Conservation (phyloP, 2,113 vertebrate genomes). For the Lynx canadensis region DNA sequence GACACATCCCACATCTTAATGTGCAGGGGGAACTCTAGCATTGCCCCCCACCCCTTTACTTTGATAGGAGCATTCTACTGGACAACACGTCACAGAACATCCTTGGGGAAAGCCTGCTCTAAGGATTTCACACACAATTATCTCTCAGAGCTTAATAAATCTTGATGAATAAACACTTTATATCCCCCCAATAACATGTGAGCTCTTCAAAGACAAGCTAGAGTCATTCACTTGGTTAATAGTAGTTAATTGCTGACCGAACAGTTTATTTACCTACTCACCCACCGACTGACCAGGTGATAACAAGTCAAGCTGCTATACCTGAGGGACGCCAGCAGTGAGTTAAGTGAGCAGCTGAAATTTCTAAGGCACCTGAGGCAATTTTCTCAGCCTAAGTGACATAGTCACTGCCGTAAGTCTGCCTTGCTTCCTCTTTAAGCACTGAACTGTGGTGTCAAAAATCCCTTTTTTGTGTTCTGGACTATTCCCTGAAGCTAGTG, state of each 20-base stretch:
- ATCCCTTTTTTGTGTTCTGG: background rate
- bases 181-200: background rate
- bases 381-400: background rate
- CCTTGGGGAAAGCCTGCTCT: background rate
- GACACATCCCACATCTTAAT: background rate
- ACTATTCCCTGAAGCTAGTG: background rate
- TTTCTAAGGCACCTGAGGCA: background rate
- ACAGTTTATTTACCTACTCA: background rate
- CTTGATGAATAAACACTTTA: background rate
- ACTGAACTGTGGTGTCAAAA: background rate
- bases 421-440: background rate
- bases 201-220: background rate
- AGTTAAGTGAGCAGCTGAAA: background rate
- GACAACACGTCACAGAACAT: background rate
- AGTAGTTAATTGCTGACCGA: background rate
- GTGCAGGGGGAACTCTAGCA: background rate
- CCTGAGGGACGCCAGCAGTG: no score
- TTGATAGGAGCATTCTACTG: background rate
- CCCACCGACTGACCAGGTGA: background rate
- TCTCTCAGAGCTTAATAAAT: background rate
- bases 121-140: background rate
- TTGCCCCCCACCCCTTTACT: fast-evolving
- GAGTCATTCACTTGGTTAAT: background rate
- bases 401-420: background rate
- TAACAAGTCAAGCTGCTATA: background rate